Conservation (phyloP, 2,113 vertebrate species). For the Dicentrarchus labrax region DNA sequence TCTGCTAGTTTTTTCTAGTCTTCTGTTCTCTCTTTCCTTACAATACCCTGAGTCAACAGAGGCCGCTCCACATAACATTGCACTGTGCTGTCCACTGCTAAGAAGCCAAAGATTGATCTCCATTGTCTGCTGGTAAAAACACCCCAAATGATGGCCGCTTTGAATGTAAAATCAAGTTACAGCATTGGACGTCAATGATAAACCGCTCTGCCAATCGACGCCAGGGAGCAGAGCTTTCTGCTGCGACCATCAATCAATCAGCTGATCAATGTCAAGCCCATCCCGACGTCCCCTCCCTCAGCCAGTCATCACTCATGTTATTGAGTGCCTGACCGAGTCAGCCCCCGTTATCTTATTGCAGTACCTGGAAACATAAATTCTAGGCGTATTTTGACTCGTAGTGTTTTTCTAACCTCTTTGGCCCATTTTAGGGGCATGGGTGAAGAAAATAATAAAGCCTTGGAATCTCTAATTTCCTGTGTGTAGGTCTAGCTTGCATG, state of each 20-base stretch:
- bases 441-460: slow-evolving; percentile 55
- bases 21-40: slow-evolving; percentile 7
- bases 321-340: slow-evolving; percentile 9
- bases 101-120: slow-evolving; percentile 27
- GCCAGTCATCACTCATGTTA: slow-evolving; percentile 37
- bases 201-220: slow-evolving; percentile 45
- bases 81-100: background rate
- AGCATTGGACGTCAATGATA: slow-evolving; percentile 41
- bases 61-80: slow-evolving; percentile 24
- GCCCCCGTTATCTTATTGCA: slow-evolving; percentile 8
- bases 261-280: slow-evolving; percentile 27
- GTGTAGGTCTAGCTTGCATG: slow-evolving; percentile 36
- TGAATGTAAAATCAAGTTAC: slow-evolving; percentile 28
- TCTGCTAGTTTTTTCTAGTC: background rate
- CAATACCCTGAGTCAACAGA: background rate
- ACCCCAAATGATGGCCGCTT: slow-evolving; percentile 10
- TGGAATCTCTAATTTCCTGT: slow-evolving; percentile 76
- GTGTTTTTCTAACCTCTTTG: slow-evolving; percentile 57
- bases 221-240: slow-evolving; percentile 30
- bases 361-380: slow-evolving; percentile 49
- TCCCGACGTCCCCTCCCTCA: slow-evolving; percentile 5
- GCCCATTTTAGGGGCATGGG: slow-evolving; percentile 36
- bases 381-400: slow-evolving; percentile 22
- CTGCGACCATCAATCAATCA: slow-evolving; percentile 52
- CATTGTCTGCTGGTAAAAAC: slow-evolving; percentile 24